Evolutionary conservation across 2,888 invertebrate species (phyloP).

Genomic region (Tachina grossa): DNA sequence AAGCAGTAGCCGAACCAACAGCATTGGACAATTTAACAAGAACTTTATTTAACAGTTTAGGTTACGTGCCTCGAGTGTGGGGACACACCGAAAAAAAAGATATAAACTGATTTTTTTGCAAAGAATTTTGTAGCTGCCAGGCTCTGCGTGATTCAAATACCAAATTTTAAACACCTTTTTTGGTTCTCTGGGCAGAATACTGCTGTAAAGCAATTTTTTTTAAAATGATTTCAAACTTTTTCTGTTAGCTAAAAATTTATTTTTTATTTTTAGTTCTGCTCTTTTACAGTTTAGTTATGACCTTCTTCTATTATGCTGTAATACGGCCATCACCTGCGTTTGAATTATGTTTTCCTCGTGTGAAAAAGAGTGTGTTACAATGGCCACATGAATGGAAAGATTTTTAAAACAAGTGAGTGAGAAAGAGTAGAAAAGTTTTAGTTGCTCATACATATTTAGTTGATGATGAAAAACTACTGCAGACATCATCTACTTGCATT

Average conservation of each 20-base stretch:
- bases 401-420: background rate
- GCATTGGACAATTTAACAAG: conserved; percentile 20
- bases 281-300: conserved; percentile 19
- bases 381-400: conserved; percentile 23
- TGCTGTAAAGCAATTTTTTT: background rate
- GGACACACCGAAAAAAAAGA: conserved; percentile 17
- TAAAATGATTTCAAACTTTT: background rate
- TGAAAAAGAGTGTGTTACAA: conserved; percentile 21
- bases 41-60: conserved; percentile 41
- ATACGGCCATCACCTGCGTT: conserved; percentile 58
- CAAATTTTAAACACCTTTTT: conserved; percentile 59
- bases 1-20: conserved; percentile 13
- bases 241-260: background rate
- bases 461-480: conserved; percentile 41
- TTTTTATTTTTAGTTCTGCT: background rate
- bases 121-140: conserved; percentile 50
- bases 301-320: conserved; percentile 42
- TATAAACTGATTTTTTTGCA: conserved; percentile 7
- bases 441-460: conserved; percentile 21
- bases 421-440: background rate
- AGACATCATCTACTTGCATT: conserved; percentile 14
- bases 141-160: conserved; percentile 66
- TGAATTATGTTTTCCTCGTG: conserved; percentile 60
- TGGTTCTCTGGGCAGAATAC: background rate
- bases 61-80: conserved; percentile 44